Percentiles rank a stretch among this genome's conserved stretches.
These are phyloP conservation scores for Nothobranchius kuhntae DNA, from an alignment of 2,113 vertebrate species.

Conservation along the genomic window DNA sequence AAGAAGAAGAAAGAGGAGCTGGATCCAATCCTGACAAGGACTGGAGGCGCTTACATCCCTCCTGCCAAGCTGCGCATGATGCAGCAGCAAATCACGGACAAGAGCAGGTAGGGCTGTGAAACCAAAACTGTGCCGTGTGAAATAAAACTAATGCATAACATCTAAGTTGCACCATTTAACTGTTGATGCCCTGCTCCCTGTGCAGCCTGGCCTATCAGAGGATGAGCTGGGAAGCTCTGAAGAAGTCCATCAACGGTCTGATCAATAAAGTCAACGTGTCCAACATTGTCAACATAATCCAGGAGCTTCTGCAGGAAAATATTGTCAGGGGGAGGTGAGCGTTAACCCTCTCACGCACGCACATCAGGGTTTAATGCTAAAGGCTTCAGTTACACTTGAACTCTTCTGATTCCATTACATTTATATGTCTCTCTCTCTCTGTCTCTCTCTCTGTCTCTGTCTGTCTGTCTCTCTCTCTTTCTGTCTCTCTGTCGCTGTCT, in stretches of 20 bases:
- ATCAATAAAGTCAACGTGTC: constrained; percentile 99
- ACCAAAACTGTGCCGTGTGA: not conserved
- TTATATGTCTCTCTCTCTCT: not conserved
- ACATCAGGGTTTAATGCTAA: not conserved
- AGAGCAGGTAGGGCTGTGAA: constrained; percentile 84
- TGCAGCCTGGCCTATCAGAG: constrained; percentile 95
- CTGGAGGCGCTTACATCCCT: constrained; percentile 96
- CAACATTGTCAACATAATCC: constrained; percentile 94
- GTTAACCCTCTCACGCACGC: not conserved
- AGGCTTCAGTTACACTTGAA: not conserved
- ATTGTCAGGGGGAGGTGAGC: constrained; percentile 93
- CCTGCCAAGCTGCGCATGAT: constrained; percentile 97
- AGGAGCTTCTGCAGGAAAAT: constrained; percentile 97
- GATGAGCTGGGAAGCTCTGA: constrained; percentile 99
- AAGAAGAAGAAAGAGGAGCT: constrained; percentile 96
- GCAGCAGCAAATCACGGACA: constrained; percentile 97
- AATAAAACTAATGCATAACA: not conserved
- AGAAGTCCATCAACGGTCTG: constrained; percentile 98
- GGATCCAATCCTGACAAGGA: constrained; percentile 94
- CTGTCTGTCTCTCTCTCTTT: no score
- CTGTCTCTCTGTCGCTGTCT: no score
- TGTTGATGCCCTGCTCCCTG: constrained; percentile 1
- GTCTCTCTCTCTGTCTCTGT: no score
- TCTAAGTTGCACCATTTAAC: not conserved
- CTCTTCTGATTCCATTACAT: not conserved